These are phyloP conservation scores for Neotoma lepida DNA, from an alignment of 2,113 vertebrate genomes.

Conservation along the genomic window DNA sequence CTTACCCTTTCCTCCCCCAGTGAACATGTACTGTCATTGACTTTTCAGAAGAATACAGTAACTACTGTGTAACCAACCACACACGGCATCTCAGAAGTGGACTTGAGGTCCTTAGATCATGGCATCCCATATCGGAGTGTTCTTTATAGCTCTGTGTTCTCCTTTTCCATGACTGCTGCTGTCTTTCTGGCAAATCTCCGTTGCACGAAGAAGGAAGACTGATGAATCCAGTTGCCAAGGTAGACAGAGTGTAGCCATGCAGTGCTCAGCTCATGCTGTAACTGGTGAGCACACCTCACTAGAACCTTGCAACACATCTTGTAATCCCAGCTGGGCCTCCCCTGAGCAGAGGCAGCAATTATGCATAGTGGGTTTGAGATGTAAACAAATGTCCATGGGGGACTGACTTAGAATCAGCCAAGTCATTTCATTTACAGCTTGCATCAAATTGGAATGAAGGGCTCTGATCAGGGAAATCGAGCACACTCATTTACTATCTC, in stretches of 20 bases:
- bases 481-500: constrained; percentile 67
- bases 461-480: neutral
- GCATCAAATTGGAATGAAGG: constrained; percentile 56
- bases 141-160: constrained; percentile 23
- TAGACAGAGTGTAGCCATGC: constrained; percentile 48
- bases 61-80: neutral
- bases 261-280: constrained; percentile 38
- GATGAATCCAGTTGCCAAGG: constrained; percentile 54
- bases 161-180: constrained; percentile 31
- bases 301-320: constrained; percentile 69
- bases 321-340: constrained; percentile 71
- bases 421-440: constrained; percentile 60
- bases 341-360: constrained; percentile 73
- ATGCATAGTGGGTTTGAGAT: constrained; percentile 19
- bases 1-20: neutral
- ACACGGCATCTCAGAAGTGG: neutral
- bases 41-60: neutral
- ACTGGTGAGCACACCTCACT: constrained; percentile 70
- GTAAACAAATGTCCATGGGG: constrained; percentile 69
- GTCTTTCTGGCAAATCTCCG: constrained; percentile 8
- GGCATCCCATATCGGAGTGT: neutral
- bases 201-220: constrained; percentile 6
- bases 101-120: neutral
- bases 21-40: neutral
- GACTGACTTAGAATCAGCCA: constrained; percentile 34